Percentiles rank a stretch among this genome's conserved stretches.
Evolutionary conservation across 2,113 vertebrate genomes (phyloP).

Genomic region (Numida meleagris): DNA sequence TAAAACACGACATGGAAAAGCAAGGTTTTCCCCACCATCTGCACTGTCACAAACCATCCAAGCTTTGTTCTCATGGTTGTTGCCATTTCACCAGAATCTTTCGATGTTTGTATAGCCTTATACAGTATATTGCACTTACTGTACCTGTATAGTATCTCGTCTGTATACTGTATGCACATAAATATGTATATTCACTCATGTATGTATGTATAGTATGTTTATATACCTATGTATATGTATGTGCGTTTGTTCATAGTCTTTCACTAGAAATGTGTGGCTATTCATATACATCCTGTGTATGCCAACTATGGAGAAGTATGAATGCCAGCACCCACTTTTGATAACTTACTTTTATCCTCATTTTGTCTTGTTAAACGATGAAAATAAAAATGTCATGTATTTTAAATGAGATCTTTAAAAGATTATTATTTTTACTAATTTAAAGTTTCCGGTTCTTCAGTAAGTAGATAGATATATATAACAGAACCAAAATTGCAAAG

Average conservation of each 20-base stretch:
- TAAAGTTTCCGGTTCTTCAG: background rate
- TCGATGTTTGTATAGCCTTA: slow-evolving; percentile 50
- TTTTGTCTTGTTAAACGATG: slow-evolving; percentile 62
- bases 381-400: slow-evolving; percentile 66
- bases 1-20: background rate
- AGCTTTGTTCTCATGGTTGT: slow-evolving; percentile 31
- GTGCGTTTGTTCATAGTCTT: slow-evolving; percentile 41
- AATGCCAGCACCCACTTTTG: slow-evolving; percentile 59
- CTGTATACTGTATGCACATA: slow-evolving; percentile 46
- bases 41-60: background rate
- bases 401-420: slow-evolving; percentile 67
- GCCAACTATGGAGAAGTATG: slow-evolving; percentile 27
- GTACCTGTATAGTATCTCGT: slow-evolving; percentile 61
- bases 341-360: slow-evolving; percentile 62
- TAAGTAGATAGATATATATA: background rate
- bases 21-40: background rate
- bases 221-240: slow-evolving; percentile 38
- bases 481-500: background rate
- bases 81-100: slow-evolving; percentile 21
- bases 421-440: slow-evolving; percentile 33
- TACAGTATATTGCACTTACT: slow-evolving; percentile 46
- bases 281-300: slow-evolving; percentile 48
- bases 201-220: slow-evolving; percentile 43
- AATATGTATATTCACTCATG: slow-evolving; percentile 42
- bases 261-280: slow-evolving; percentile 43